Evolutionary conservation across 2,797 vertebrate genomes (phyloP), one percentile per base, ranked within the genome.

Genomic region (Cetoscarus ocellatus): DNA sequence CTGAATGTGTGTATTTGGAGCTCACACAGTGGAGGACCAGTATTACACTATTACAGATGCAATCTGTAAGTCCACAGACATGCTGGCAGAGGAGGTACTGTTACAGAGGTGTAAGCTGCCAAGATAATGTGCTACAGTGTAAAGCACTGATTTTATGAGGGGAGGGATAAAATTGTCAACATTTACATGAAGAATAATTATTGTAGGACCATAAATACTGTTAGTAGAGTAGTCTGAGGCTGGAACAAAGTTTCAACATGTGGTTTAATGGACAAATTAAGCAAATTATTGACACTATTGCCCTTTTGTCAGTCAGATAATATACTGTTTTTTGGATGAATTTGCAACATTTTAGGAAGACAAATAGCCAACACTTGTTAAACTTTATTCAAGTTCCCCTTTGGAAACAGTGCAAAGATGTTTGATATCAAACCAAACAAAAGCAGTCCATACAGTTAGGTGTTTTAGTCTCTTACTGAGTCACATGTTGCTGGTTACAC

Each of bases 111-210:
- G 0, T 4, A 14, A 45, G 7, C 15, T 15, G 13, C 7, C 12
- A 45, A 45, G 11, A 45, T 18, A 1, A 45, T 40, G 52, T 61
- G 14, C 42, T 14, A 38, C 15, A 1, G 15, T 35, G 47, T 8
- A 6, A 34, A 53, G 35, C 40, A 57, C 72, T 73, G 48, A 73
- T 71, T 39, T 38, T 15, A 35, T 40, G 62, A 72, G 67, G 74
- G 54, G 39, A 73, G 49, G 50, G 60, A 57, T 70, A 62, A 66
- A 10, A 7, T 6, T 45, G 54, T 77, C 66, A 53, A 5, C 5
- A 65, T 45, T 59, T 70, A 61, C 57, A 51, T 7, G 79, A 52
- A n/a, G 5, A 39, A 18, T 49, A 19, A 40, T 13, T 57, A 45
- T 58, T 36, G 27, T 64, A 1, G 27, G 51, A 15, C 6, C 1